Evolutionary conservation across 2,113 vertebrate species (phyloP).

Genomic region (Apodemus speciosus): DNA sequence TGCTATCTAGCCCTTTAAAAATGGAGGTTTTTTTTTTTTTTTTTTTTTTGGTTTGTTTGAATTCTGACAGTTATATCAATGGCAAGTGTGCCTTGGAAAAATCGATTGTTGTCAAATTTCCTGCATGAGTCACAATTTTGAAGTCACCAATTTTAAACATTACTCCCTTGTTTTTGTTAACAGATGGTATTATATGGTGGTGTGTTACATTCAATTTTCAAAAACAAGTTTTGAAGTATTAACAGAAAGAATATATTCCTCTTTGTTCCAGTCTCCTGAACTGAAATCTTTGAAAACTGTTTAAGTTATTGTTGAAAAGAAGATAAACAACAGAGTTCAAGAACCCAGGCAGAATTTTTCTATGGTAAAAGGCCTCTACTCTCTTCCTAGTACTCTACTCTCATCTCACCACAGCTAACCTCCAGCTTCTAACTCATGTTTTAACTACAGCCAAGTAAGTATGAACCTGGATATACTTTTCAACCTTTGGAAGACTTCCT

Average conservation of each 20-base stretch:
- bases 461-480: constrained; percentile 10
- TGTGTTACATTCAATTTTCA: constrained; percentile 29
- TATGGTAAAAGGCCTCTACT: neutral
- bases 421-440: neutral
- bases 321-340: constrained; percentile 25
- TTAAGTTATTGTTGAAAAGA: constrained; percentile 34
- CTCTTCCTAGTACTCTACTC: neutral
- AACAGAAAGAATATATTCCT: neutral
- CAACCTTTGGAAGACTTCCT: constrained; percentile 15
- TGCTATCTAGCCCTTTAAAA: neutral
- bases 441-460: neutral
- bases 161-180: constrained; percentile 20
- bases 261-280: neutral
- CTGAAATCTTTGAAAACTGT: constrained; percentile 9
- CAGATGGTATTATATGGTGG: neutral
- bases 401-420: neutral
- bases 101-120: neutral
- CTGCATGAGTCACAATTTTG: neutral
- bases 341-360: neutral
- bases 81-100: constrained; percentile 8
- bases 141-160: neutral
- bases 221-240: neutral
- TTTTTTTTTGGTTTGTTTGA: neutral
- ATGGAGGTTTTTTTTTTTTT: neutral
- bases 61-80: neutral